These are phyloP conservation scores for Metallyticus violacea DNA, from an alignment of 2,888 invertebrate genomes.

Conservation along the genomic window DNA sequence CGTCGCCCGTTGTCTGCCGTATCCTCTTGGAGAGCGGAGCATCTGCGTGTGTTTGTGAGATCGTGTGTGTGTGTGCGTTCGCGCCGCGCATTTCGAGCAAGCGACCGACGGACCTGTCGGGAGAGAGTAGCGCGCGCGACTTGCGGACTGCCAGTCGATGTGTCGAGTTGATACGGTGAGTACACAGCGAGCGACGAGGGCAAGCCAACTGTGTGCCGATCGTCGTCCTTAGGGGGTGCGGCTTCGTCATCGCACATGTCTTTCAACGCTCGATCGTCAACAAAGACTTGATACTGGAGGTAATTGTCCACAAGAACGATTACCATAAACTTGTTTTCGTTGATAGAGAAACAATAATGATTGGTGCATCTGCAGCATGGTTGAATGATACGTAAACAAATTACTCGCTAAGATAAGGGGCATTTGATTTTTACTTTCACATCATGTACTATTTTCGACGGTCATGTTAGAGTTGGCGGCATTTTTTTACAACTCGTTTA, in stretches of 20 bases:
- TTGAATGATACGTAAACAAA: neutral
- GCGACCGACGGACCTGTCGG: neutral
- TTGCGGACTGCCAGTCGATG: neutral
- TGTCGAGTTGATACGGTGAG: neutral
- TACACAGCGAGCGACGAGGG: neutral
- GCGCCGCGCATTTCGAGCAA: neutral
- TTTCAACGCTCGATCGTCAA: neutral
- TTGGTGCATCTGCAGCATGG: neutral
- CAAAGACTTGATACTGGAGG: neutral
- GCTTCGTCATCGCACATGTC: neutral
- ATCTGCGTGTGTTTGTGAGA: neutral
- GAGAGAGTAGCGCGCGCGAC: neutral
- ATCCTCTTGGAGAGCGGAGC: neutral
- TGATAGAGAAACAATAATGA: neutral
- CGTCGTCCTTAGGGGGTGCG: neutral
- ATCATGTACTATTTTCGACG: neutral
- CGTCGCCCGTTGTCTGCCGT: no score
- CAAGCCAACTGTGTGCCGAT: neutral
- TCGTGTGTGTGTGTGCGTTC: neutral
- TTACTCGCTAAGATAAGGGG: neutral
- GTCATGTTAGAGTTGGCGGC: neutral
- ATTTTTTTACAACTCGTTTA: neutral
- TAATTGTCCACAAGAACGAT: no score
- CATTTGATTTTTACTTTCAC: neutral
- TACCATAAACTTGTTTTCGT: neutral